phyloP scores from a whole-genome alignment of 2,113 vertebrate species.

The Gambusia holbrooki region DNA sequence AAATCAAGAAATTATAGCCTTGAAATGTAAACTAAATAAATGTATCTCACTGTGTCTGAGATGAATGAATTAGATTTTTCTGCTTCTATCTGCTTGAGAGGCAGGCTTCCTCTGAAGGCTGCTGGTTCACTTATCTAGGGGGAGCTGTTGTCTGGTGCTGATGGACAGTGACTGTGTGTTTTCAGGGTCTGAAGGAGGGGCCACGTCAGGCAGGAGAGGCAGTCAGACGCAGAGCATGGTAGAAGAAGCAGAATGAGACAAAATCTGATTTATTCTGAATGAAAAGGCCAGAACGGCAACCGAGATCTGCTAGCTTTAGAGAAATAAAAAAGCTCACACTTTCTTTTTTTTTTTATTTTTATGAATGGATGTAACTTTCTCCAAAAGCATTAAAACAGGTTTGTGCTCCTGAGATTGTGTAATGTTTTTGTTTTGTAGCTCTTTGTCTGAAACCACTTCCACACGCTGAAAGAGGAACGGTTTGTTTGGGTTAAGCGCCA shows the following conservation, averaged over 20 bases:
- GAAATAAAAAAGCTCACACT: background rate
- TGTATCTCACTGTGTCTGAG: background rate
- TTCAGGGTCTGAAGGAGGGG: slow-evolving; percentile 25
- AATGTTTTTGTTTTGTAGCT: background rate
- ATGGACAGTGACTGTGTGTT: slow-evolving; percentile 34
- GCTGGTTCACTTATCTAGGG: slow-evolving; percentile 56
- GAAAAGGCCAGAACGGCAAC: background rate
- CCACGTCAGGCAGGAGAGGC: slow-evolving; percentile 26
- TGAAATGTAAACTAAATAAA: background rate
- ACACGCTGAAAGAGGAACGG: background rate
- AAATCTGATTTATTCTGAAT: slow-evolving; percentile 3
- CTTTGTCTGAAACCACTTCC: background rate
- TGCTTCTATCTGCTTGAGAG: background rate
- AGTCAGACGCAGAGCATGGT: slow-evolving; percentile 19
- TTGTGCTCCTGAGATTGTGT: background rate
- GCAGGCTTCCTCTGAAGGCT: slow-evolving; percentile 12
- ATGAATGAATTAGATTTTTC: background rate
- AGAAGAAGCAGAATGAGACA: slow-evolving; percentile 9
- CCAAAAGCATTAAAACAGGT: background rate
- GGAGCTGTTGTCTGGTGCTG: slow-evolving; percentile 69
- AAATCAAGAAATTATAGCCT: too few species aligned
- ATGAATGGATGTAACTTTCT: background rate
- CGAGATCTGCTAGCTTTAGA: background rate
- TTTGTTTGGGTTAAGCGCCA: slow-evolving; percentile 22
- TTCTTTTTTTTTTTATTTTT: background rate